A percentile compares a stretch with the other conserved stretches of the same genome.
These are phyloP conservation scores for Drosophila virilis DNA, from an alignment of 1,140 invertebrate genomes.

Conservation along the genomic window DNA sequence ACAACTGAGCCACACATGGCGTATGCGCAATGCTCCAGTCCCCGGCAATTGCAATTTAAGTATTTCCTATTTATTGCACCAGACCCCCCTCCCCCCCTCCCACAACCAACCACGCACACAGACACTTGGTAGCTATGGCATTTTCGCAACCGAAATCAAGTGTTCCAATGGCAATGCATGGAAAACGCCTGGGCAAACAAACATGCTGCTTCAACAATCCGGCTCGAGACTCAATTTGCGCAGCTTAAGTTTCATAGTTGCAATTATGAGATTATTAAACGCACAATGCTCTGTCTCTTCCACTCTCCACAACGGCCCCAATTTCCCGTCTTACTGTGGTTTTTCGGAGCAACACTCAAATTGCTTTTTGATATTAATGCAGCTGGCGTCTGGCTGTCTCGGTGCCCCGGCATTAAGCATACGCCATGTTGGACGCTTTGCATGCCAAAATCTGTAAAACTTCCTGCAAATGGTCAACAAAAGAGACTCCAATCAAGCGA, in stretches of 20 bases:
- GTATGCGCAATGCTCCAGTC: conserved; percentile 10
- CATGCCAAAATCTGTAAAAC: not conserved
- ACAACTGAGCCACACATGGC: conserved; percentile 19
- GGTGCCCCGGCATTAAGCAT: conserved; percentile 19
- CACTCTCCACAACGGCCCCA: not conserved
- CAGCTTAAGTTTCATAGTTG: conserved; percentile 57
- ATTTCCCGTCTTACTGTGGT: not conserved
- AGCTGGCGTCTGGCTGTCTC: not conserved
- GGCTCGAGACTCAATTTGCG: conserved; percentile 51
- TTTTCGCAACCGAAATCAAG: not conserved
- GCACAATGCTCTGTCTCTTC: not conserved
- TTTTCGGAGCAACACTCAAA: conserved; percentile 20
- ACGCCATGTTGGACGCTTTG: conserved; percentile 21
- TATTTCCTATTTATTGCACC: conserved; percentile 74
- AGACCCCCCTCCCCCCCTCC: not conserved
- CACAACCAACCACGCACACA: not conserved
- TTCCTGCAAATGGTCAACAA: conserved; percentile 15
- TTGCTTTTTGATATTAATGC: conserved; percentile 42
- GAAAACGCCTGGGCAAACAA: conserved; percentile 12
- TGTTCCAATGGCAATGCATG: not conserved
- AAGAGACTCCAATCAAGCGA: conserved; percentile 34
- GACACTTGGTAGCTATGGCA: not conserved
- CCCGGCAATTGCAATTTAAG: conserved; percentile 67
- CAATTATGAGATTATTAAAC: conserved; percentile 70
- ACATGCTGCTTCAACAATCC: conserved; percentile 24